A percentile compares a stretch with the other conserved stretches of the same genome.
Evolutionary conservation across 2,888 invertebrate species (phyloP).

Genomic region (Selenia dentaria): DNA sequence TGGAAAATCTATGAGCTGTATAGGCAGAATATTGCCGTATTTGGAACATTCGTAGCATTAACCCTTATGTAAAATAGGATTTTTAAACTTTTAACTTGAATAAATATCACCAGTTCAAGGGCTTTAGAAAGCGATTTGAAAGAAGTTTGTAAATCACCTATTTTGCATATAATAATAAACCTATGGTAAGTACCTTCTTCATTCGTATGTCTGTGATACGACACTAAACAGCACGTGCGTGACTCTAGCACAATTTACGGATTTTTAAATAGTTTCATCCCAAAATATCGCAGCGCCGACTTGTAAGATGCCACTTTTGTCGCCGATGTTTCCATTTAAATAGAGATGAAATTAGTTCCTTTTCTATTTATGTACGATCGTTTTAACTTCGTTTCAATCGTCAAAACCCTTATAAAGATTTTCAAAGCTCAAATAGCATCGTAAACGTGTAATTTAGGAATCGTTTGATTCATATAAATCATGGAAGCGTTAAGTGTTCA

Average conservation of each 20-base stretch:
- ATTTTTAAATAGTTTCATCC: slow-evolving; percentile 48
- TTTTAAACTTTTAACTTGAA: too few relatives aligned
- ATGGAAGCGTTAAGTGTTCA: neutral
- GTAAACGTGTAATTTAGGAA: slow-evolving; percentile 14
- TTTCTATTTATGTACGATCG: slow-evolving; percentile 16
- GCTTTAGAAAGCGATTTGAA: too few relatives aligned
- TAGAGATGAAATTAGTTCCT: slow-evolving; percentile 22
- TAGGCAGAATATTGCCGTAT: too few relatives aligned
- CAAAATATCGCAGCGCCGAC: slow-evolving; percentile 42
- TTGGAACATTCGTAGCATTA: too few relatives aligned
- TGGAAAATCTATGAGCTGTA: too few relatives aligned
- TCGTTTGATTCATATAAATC: too few relatives aligned
- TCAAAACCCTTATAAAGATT: slow-evolving; percentile 8
- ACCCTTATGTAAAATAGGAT: too few relatives aligned
- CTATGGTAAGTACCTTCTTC: too few relatives aligned
- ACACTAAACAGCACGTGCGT: slow-evolving; percentile 40
- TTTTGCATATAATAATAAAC: too few relatives aligned
- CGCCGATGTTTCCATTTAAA: slow-evolving; percentile 39
- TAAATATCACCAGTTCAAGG: too few relatives aligned
- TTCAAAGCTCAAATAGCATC: slow-evolving; percentile 9
- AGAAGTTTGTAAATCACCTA: too few relatives aligned
- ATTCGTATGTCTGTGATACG: too few relatives aligned
- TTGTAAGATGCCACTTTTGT: slow-evolving; percentile 41
- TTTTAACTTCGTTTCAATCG: slow-evolving; percentile 5
- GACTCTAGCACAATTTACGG: slow-evolving; percentile 41